Evolutionary conservation across 92 coral and sea anemone genomes (phyloP).

Genomic region (Paramuricea clavata): DNA sequence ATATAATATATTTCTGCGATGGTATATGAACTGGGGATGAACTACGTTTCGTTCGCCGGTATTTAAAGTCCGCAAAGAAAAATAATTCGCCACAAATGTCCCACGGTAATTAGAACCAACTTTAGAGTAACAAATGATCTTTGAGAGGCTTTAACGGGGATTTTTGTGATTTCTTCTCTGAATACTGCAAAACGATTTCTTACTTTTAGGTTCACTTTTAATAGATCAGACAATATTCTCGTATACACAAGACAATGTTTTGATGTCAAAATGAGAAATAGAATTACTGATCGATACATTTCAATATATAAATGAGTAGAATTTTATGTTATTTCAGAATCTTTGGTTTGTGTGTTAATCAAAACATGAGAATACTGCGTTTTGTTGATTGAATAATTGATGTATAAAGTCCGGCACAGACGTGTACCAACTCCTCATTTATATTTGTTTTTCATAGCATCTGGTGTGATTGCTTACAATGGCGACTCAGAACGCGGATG

Average conservation of each 20-base stretch:
- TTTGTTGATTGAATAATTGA: conserved; percentile 6
- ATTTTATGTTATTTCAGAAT: too few relatives aligned
- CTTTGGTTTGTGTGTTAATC: not conserved
- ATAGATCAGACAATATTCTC: not conserved
- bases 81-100: not conserved
- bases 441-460: conserved; percentile 20
- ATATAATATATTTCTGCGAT: not conserved
- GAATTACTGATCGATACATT: not conserved
- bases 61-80: not conserved
- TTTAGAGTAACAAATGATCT: not conserved
- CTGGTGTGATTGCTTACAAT: conserved; percentile 89
- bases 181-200: not conserved
- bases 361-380: conserved; percentile 12
- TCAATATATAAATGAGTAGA: not conserved
- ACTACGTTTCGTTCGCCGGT: not conserved
- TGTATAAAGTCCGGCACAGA: not conserved
- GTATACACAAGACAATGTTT: not conserved
- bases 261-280: not conserved
- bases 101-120: not conserved
- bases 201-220: not conserved
- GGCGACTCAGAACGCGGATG: conserved; percentile 98
- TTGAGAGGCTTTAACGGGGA: not conserved
- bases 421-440: not conserved
- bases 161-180: not conserved
- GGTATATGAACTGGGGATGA: not conserved